Base-by-base conservation (phyloP, 2,888 invertebrate genomes). In the Lycia hirtaria region DNA sequence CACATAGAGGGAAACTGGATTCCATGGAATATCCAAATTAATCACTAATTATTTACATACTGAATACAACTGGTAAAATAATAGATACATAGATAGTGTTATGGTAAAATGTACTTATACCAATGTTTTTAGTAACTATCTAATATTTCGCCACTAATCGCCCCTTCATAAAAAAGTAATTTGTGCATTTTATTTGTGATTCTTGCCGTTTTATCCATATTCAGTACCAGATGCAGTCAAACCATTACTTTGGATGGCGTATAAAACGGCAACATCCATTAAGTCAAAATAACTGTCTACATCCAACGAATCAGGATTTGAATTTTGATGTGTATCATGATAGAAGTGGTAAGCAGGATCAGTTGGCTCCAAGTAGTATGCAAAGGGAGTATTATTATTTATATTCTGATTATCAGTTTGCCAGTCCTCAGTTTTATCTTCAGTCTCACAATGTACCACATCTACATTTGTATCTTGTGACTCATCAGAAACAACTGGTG, bases 231-330 rank as follows among this genome's bases (percentile, higher is more conserved):
- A 88, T 24, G 92, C 92, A 17, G 93, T 94, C 32, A 96, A 85
- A 22, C 96, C 96, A 82, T 95, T 95, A 76, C 94, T 95, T 76
- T 95, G 94, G 64, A 96, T 96, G 26, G 96, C 96, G 71, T 94
- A 94, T 37, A 94, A 92, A n/a, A 96, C 95, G n/a, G 96, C 96
- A 45, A 94, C 92, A 83, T 95, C 94, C 65, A 96, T 82, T 73
- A 95, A 94, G 72, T 95, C 94, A 77, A 83, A 89, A 64, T 90
- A 84, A 72, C 74, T 77, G n/a, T 76, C 77, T 15, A 35, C 28
- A 26, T 68, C 67, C 43, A 74, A 73, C 7, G 75, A 74, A 50
- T 76, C 72, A 35, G 65, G 66, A 49, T 76, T 71, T 9, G 72
- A 67, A 43, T 68, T 68, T 62, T 76, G 78, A 57, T 72, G 74